Percentiles rank a stretch among this genome's conserved stretches.
phyloP scores from a whole-genome alignment of 2,113 vertebrate species.

The Athene noctua region DNA sequence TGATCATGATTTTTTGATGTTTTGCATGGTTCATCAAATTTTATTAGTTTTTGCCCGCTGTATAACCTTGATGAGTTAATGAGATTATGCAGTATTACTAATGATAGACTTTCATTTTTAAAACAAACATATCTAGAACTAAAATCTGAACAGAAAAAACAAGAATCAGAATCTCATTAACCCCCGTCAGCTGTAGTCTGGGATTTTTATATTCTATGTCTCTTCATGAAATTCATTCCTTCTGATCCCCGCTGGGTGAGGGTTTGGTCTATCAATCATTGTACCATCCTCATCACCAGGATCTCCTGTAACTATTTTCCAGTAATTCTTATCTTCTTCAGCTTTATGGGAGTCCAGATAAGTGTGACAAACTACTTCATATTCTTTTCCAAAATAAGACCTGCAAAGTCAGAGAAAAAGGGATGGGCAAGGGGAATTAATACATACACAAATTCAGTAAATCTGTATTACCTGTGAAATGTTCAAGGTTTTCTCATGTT shows the following conservation, averaged over 20 bases:
- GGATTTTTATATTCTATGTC: background rate
- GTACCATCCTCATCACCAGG: conserved; percentile 52
- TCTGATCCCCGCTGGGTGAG: background rate
- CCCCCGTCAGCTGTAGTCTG: background rate
- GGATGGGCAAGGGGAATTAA: background rate
- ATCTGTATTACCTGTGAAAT: background rate
- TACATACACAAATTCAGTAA: background rate
- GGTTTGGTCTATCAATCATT: conserved; percentile 43
- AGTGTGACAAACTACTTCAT: conserved; percentile 86
- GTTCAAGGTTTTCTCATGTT: background rate
- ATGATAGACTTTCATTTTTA: background rate
- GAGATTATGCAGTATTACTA: background rate
- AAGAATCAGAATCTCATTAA: background rate
- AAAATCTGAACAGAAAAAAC: background rate
- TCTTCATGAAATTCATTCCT: background rate
- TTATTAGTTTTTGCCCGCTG: background rate
- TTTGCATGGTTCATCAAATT: background rate
- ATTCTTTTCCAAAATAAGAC: conserved; percentile 85
- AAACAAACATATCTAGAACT: background rate
- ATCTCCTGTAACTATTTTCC: conserved; percentile 82
- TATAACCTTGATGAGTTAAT: background rate
- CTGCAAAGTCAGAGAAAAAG: conserved; percentile 66
- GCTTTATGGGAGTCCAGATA: conserved; percentile 83
- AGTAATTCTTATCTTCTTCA: conserved; percentile 87
- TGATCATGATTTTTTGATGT: background rate